Conservation (phyloP, 2,113 vertebrate species). For the Numenius arquata region DNA sequence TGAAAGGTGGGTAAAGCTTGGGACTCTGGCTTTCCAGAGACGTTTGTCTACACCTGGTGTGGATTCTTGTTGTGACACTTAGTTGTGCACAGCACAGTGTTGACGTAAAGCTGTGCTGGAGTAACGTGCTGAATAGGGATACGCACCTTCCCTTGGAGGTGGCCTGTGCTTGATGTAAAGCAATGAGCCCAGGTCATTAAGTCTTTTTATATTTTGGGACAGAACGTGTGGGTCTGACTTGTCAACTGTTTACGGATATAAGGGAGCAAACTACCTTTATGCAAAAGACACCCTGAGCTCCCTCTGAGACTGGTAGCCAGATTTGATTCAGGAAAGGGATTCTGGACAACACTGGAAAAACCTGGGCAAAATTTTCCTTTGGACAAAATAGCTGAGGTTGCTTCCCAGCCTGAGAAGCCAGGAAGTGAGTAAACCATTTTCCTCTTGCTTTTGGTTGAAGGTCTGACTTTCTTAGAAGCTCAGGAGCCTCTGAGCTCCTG, state of each 20-base stretch:
- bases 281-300: not conserved
- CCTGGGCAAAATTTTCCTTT: not conserved
- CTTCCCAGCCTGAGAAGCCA: not conserved
- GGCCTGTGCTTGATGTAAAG: not conserved
- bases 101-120: not conserved
- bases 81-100: rapidly evolving
- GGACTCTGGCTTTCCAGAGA: not conserved
- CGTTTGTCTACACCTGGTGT: not conserved
- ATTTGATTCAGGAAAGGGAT: not conserved
- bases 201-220: not conserved
- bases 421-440: not conserved
- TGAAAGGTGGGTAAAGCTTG: not conserved
- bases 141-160: not conserved
- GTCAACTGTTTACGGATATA: not conserved
- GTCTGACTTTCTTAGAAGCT: not conserved
- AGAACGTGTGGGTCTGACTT: not conserved
- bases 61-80: not conserved
- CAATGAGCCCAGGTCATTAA: not conserved
- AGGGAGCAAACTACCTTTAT: not conserved
- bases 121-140: not conserved
- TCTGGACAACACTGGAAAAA: not conserved
- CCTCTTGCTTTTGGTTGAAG: not conserved
- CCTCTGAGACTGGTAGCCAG: not conserved
- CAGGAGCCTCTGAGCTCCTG: not conserved
- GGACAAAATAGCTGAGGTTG: not conserved